Percentiles rank a stretch among this genome's conserved stretches.
Evolutionary conservation across 2,888 invertebrate genomes (phyloP).

Genomic region (Melolontha melolontha): DNA sequence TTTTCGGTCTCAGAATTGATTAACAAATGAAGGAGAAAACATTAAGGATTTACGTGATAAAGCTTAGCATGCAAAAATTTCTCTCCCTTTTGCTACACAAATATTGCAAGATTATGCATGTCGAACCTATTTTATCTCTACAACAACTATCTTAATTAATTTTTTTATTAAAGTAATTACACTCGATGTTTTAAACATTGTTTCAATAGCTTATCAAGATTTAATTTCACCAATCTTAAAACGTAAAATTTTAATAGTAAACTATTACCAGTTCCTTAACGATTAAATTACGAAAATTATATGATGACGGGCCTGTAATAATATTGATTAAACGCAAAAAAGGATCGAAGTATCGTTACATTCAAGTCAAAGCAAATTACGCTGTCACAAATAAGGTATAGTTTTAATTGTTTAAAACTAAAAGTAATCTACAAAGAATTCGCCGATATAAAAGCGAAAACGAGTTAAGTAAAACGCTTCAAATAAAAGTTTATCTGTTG

Average conservation of each 20-base stretch:
- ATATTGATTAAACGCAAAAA: slow-evolving; percentile 17
- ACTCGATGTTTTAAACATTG: no score
- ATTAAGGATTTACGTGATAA: no score
- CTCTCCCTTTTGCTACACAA: no score
- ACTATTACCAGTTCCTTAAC: background rate
- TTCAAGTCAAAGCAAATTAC: background rate
- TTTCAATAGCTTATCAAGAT: no score
- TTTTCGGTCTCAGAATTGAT: no score
- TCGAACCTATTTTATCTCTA: no score
- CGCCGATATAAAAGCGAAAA: slow-evolving; percentile 1
- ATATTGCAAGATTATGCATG: no score
- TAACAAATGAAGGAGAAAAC: no score
- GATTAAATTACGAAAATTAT: slow-evolving; percentile 8
- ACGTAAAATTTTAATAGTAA: background rate
- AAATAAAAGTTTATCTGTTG: slow-evolving; percentile 9
- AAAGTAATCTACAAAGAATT: slow-evolving; percentile 1
- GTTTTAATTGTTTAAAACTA: background rate
- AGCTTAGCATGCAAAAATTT: no score
- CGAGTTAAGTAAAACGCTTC: background rate
- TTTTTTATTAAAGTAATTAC: no score
- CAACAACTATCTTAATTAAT: no score
- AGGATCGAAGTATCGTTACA: background rate
- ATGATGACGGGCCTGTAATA: background rate
- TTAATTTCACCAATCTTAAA: no score
- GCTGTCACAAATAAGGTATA: background rate